A percentile compares a stretch with the other conserved stretches of the same genome.
These are phyloP conservation scores for Drosophila kuntzei DNA, from an alignment of 2,888 invertebrate species.

Conservation along the genomic window DNA sequence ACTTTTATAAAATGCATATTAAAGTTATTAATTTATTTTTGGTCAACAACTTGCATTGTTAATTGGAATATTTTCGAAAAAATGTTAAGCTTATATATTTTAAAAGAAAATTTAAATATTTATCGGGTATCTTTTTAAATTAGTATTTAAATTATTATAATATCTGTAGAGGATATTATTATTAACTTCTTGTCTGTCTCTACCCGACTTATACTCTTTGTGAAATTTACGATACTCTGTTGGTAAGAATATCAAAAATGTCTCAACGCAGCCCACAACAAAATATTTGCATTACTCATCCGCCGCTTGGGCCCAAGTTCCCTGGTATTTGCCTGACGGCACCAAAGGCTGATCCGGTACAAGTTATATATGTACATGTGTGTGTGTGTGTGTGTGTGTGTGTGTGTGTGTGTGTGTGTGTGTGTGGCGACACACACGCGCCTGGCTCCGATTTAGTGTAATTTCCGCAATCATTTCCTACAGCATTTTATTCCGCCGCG, in stretches of 20 bases:
- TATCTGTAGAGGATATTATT: background rate
- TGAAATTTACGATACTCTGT: conserved; percentile 35
- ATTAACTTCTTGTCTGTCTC: background rate
- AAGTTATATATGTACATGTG: conserved; percentile 9
- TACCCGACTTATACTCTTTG: background rate
- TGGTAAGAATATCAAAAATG: conserved; percentile 34
- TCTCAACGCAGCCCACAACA: conserved; percentile 42
- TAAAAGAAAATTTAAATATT: background rate
- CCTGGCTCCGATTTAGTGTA: conserved; percentile 72
- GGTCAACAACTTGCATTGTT: background rate
- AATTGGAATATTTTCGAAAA: background rate
- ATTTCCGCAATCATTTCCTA: conserved; percentile 80
- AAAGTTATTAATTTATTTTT: too few relatives aligned
- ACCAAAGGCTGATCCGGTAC: conserved; percentile 20
- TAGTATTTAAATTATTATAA: too few relatives aligned
- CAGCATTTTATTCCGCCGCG: conserved; percentile 67
- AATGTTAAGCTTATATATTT: background rate
- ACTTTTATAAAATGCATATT: too few relatives aligned
- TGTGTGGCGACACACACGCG: conserved; percentile 50
- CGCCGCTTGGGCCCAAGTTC: conserved; percentile 45
- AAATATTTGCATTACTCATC: conserved; percentile 68
- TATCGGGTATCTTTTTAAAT: background rate
- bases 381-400: background rate
- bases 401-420: conserved; percentile 14
- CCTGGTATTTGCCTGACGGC: conserved; percentile 35